Conservation (phyloP, 1,140 invertebrate genomes). For the Lerema accius region DNA sequence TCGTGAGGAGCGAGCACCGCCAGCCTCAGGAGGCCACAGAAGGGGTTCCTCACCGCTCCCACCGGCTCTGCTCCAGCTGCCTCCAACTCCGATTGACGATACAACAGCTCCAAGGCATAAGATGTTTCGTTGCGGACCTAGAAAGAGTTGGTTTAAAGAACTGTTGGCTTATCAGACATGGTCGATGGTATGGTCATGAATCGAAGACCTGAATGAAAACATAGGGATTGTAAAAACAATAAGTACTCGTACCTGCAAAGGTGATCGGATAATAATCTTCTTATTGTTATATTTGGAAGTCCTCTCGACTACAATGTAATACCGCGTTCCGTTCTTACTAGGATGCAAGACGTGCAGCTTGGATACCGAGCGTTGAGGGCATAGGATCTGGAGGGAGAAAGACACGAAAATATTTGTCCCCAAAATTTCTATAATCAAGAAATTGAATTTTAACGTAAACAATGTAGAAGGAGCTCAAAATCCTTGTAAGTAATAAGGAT, state of each 20-base stretch:
- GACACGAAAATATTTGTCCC: too few relatives aligned
- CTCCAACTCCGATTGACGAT: constrained; percentile 87
- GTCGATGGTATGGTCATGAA: too few relatives aligned
- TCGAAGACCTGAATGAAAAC: too few relatives aligned
- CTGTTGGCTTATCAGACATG: too few relatives aligned
- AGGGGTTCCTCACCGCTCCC: constrained; percentile 89
- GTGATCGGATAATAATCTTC: constrained; percentile 88
- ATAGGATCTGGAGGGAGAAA: constrained; percentile 80
- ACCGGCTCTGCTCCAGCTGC: constrained; percentile 84
- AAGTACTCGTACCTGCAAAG: constrained; percentile 92
- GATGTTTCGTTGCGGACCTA: constrained; percentile 91
- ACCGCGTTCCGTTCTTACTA: constrained; percentile 85
- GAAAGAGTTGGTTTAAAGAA: too few relatives aligned
- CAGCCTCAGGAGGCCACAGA: constrained; percentile 89
- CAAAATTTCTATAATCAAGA: too few relatives aligned
- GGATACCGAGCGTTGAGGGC: constrained; percentile 87
- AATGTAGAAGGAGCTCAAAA: too few relatives aligned
- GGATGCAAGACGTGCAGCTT: constrained; percentile 88
- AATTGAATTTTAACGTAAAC: too few relatives aligned
- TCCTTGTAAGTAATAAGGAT: too few relatives aligned
- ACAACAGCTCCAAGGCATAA: constrained; percentile 88
- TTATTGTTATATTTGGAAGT: constrained; percentile 85
- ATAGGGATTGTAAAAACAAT: too few relatives aligned
- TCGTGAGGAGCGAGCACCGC: constrained; percentile 89
- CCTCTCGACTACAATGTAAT: constrained; percentile 87